These are phyloP conservation scores for Selene dorsalis DNA, from an alignment of 2,797 vertebrate species.

Conservation along the genomic window DNA sequence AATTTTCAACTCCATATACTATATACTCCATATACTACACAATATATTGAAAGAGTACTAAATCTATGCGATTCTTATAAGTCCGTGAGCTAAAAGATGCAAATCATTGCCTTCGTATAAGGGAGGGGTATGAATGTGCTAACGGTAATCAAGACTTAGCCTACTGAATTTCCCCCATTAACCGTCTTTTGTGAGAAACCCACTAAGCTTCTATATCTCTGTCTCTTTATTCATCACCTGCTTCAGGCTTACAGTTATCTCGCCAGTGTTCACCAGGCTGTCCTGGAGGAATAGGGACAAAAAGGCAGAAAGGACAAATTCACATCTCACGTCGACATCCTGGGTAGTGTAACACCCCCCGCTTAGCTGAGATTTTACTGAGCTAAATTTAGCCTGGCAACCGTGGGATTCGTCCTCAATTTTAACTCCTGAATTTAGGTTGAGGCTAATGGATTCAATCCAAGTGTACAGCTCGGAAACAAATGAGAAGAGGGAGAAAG, in stretches of 20 bases:
- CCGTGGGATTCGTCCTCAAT: conserved; percentile 80
- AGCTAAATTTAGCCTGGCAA: conserved; percentile 77
- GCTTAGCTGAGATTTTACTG: conserved; percentile 58
- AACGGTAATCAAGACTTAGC: background rate
- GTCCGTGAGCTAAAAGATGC: conserved; percentile 14
- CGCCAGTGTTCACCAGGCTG: conserved; percentile 57
- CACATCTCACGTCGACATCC: conserved; percentile 61
- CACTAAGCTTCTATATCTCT: conserved; percentile 27
- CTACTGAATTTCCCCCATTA: conserved; percentile 12
- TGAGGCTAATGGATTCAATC: conserved; percentile 70
- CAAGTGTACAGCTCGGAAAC: conserved; percentile 35
- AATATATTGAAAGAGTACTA: background rate
- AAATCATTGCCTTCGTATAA: conserved; percentile 3
- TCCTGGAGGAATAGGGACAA: conserved; percentile 64
- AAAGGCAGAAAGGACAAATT: conserved; percentile 74
- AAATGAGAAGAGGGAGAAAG: conserved; percentile 31
- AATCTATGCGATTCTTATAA: background rate
- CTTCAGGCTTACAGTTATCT: conserved; percentile 45
- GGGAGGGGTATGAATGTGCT: background rate
- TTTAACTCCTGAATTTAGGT: conserved; percentile 81
- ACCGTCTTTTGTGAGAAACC: conserved; percentile 12
- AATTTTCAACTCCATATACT: conserved; percentile 2
- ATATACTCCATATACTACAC: too few species aligned
- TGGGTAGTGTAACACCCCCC: conserved; percentile 43
- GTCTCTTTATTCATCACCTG: conserved; percentile 43